phyloP scores from a whole-genome alignment of 2,797 vertebrate species.

The Gorsachius magnificus region DNA sequence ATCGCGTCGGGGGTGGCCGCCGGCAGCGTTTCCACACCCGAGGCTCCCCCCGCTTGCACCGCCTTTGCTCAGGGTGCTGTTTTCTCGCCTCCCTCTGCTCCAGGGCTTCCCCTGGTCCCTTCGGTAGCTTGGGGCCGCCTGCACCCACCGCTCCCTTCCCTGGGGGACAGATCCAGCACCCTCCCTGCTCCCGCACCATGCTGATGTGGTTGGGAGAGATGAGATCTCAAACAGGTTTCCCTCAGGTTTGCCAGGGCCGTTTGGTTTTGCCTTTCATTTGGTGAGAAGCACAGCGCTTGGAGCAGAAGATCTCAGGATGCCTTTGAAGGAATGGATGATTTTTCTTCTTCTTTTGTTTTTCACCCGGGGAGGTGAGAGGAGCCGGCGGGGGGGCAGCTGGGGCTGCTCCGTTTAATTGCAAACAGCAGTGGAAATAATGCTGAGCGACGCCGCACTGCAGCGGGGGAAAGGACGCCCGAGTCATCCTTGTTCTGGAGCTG shows the following conservation, averaged over 20 bases:
- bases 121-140: not conserved
- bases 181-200: fast-evolving
- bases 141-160: not conserved
- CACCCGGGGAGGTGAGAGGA: not conserved
- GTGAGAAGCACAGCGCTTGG: not conserved
- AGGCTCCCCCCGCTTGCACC: not conserved
- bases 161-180: not conserved
- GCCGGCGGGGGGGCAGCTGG: not conserved
- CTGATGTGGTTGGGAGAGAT: not conserved
- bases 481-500: not conserved
- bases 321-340: not conserved
- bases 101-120: not conserved
- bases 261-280: not conserved
- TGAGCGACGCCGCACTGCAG: fast-evolving
- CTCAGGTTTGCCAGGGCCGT: fast-evolving
- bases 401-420: not conserved
- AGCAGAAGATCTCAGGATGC: not conserved
- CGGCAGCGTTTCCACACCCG: fast-evolving
- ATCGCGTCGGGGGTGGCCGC: fast-evolving
- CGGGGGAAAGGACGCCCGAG: not conserved
- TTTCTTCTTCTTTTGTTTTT: not conserved
- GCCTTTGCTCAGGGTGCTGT: fast-evolving
- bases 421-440: not conserved
- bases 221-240: fast-evolving
- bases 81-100: not conserved